Conservation (phyloP, 2,797 vertebrate species). For the Neosalanx taihuensis region DNA sequence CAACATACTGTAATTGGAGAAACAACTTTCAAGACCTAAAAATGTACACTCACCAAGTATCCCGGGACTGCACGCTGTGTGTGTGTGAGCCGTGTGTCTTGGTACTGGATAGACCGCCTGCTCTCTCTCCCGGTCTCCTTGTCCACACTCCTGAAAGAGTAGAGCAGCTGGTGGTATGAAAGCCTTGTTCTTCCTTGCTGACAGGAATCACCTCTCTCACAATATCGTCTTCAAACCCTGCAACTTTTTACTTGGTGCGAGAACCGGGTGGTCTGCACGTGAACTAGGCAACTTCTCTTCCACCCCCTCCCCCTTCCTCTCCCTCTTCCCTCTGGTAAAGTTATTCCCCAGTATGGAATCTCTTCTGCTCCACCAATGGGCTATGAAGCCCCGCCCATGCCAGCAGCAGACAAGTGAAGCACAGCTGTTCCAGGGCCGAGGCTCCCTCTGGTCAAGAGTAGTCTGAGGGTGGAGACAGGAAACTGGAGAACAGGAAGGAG, state of each 20-base stretch:
- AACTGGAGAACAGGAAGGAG: constrained; percentile 2
- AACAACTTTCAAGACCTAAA: constrained; percentile 1
- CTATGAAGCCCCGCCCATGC: constrained; percentile 25
- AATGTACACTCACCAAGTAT: constrained; percentile 23
- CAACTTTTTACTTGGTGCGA: background rate
- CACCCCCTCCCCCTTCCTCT: too few species aligned
- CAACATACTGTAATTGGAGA: background rate
- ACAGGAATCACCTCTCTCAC: background rate
- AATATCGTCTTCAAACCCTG: background rate
- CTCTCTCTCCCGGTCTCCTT: background rate
- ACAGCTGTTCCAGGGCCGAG: constrained; percentile 32
- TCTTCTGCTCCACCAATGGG: constrained; percentile 19
- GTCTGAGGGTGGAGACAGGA: constrained; percentile 3
- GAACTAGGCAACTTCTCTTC: background rate
- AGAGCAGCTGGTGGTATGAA: background rate
- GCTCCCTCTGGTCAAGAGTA: constrained; percentile 9
- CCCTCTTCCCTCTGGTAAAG: background rate
- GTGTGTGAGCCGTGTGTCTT: background rate
- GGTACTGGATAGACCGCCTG: background rate
- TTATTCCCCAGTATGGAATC: constrained; percentile 16
- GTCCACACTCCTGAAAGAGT: background rate
- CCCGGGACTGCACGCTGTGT: constrained; percentile 15
- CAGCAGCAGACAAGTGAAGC: constrained; percentile 30
- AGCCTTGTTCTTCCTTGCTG: background rate
- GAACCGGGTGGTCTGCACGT: constrained; percentile 5